Percentiles rank a stretch among this genome's conserved stretches.
Evolutionary conservation across 2,113 vertebrate genomes (phyloP).

Genomic region (Psettodes erumei): DNA sequence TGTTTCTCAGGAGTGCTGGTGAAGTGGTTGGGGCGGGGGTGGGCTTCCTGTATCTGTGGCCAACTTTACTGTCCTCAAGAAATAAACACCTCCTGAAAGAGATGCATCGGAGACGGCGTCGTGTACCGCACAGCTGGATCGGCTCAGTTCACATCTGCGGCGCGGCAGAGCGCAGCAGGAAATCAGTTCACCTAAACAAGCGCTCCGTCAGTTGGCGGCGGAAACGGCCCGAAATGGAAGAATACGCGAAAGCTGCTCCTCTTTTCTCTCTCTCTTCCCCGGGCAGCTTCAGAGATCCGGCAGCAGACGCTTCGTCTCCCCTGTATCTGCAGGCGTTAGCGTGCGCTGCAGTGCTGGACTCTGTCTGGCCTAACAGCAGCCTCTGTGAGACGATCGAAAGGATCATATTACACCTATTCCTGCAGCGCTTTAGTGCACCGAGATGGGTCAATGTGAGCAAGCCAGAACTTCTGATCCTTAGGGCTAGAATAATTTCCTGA

Average conservation of each 20-base stretch:
- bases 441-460: constrained; percentile 22
- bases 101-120: neutral
- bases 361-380: constrained; percentile 3
- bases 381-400: neutral
- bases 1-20: constrained; percentile 40
- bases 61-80: neutral
- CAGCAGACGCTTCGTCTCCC: neutral
- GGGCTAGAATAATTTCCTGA: neutral
- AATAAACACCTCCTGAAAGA: constrained; percentile 10
- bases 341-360: constrained; percentile 25
- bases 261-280: neutral
- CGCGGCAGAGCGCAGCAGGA: constrained; percentile 7
- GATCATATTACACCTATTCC: constrained; percentile 67
- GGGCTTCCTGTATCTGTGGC: neutral
- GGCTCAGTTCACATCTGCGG: constrained; percentile 18
- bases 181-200: constrained; percentile 18
- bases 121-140: constrained; percentile 13
- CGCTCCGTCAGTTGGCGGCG: neutral
- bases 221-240: neutral
- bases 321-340: constrained; percentile 27
- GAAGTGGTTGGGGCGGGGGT: constrained; percentile 5
- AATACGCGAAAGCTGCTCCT: neutral
- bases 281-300: neutral
- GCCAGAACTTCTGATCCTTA: neutral
- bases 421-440: constrained; percentile 29